These are phyloP conservation scores for Dallia pectoralis DNA, from an alignment of 2,797 vertebrate genomes.

Conservation along the genomic window DNA sequence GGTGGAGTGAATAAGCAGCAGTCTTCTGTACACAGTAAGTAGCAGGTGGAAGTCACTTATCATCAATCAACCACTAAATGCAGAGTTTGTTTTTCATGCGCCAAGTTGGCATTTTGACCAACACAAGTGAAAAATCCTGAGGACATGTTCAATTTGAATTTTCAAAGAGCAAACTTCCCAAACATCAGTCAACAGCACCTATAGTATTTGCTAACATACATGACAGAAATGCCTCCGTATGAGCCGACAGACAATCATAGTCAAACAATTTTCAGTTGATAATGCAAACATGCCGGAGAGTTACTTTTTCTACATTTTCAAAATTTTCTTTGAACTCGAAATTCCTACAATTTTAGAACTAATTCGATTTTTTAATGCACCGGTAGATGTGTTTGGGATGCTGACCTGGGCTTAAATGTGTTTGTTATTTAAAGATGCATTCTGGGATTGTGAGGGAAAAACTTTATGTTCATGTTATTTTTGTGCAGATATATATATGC, in stretches of 20 bases:
- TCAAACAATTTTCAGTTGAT: slow-evolving; percentile 34
- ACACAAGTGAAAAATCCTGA: slow-evolving; percentile 1
- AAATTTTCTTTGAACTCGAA: slow-evolving; percentile 38
- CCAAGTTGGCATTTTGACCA: neutral
- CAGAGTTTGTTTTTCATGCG: neutral
- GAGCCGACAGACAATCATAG: neutral
- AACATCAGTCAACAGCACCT: slow-evolving; percentile 4
- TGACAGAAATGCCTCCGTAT: slow-evolving; percentile 1
- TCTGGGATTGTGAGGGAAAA: no score
- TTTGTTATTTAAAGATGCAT: no score
- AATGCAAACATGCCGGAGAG: slow-evolving; percentile 33
- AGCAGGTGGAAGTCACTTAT: no score
- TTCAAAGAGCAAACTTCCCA: neutral
- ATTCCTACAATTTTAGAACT: slow-evolving; percentile 11
- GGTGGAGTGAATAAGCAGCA: no score
- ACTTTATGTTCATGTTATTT: no score
- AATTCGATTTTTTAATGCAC: slow-evolving; percentile 18
- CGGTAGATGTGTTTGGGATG: neutral
- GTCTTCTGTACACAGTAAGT: no score
- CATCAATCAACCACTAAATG: no score
- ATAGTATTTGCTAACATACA: neutral
- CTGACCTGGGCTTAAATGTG: no score
- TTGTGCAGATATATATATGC: no score
- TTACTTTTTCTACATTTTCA: slow-evolving; percentile 27
- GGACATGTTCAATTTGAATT: neutral